Base-by-base conservation (phyloP, 2,888 invertebrate genomes). In the Spatulosminthurus flaviceps region DNA sequence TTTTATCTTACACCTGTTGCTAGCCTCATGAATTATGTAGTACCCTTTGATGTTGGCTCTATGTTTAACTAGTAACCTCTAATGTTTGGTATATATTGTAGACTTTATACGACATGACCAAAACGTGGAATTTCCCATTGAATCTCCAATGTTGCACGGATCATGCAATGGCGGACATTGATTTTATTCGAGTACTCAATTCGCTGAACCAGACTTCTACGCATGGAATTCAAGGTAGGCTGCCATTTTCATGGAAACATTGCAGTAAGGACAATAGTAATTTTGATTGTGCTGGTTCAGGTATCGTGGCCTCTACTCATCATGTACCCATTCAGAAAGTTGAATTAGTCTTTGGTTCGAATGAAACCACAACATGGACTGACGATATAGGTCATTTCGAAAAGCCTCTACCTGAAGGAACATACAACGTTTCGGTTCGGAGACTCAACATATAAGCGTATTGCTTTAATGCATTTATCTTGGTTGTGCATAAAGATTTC, bases 371-470 rank as follows among this genome's bases (percentile, higher is more conserved):
- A 22, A 79, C 83, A 0, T 67, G 80, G 61, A 81, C 84, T 0
- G 84, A 85, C 71, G 76, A 81, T n/a, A 29, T 84, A 13, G 85
- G 85, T 11, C 84, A 83, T 43, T 85, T 85, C 80, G 84, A 85
- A 74, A 83, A 84, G 5, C 51, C 84, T 24, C 43, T 78, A 16
- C 81, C 79, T 1, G 72, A 77, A 22, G 84, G 83, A 42, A 78
- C 81, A 16, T 82, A 83, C 43, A 22, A 64, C 5, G 60, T 85
- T 19, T 66, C 78, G 69, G 84, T 84, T 79, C 13, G 64, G 5
- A n/a, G 9, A 4, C 22, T 2, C 64, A 34, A 9, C 9, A 34
- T 34, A n/a, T n/a, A n/a, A n/a, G n/a, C n/a, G n/a, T n/a, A n/a
- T n/a, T n/a, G n/a, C n/a, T n/a, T n/a, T n/a, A n/a, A n/a, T n/a